Conservation (phyloP, 2,888 invertebrate genomes). For the Smittia sp. region DNA sequence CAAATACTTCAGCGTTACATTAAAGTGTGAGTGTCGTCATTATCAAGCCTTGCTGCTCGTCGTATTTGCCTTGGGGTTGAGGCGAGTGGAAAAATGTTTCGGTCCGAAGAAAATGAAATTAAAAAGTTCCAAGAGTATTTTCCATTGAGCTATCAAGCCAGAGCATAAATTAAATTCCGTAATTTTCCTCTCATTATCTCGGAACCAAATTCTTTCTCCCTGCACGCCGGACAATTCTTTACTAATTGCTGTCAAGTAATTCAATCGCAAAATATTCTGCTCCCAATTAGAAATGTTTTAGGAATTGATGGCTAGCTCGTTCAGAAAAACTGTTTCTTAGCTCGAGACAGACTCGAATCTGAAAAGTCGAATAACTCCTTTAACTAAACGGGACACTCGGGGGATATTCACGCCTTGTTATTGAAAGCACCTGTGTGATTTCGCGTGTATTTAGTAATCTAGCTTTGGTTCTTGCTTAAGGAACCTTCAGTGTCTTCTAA, state of each 20-base stretch:
- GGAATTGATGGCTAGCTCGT: not conserved
- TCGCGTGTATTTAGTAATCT: too few species aligned
- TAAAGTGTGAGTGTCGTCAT: not conserved
- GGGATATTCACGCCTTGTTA: too few species aligned
- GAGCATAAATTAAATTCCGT: not conserved
- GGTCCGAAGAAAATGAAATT: not conserved
- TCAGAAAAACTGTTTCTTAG: not conserved
- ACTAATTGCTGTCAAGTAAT: constrained; percentile 20
- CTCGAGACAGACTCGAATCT: too few species aligned
- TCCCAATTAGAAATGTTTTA: not conserved
- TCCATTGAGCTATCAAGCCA: not conserved
- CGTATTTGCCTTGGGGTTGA: not conserved
- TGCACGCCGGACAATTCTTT: not conserved
- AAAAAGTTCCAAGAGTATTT: constrained; percentile 10
- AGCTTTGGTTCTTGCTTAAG: too few species aligned
- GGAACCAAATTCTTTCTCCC: not conserved
- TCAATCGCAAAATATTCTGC: not conserved
- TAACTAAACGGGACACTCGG: too few species aligned
- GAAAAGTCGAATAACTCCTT: too few species aligned
- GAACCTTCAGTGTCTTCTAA: too few species aligned
- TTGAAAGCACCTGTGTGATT: too few species aligned
- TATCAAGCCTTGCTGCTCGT: not conserved
- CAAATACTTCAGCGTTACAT: not conserved
- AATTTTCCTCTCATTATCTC: constrained; percentile 7
- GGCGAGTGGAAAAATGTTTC: not conserved